Conservation (phyloP, 1,140 invertebrate species). For the Berghia stephanieae region DNA sequence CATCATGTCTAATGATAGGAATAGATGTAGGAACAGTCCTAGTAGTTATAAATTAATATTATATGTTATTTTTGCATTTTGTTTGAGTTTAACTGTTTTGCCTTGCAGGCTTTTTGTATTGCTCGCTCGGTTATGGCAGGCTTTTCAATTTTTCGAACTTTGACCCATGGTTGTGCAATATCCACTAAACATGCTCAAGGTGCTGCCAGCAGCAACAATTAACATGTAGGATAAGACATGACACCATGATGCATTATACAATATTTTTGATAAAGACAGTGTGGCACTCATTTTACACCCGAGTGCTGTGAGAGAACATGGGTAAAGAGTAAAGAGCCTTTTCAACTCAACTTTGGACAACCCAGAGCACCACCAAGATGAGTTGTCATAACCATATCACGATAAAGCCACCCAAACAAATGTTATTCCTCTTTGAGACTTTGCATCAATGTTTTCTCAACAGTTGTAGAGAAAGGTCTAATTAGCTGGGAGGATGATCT, state of each 20-base stretch:
- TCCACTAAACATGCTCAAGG: conserved; percentile 51
- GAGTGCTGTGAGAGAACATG: neutral
- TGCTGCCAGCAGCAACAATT: conserved; percentile 43
- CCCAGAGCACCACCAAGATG: neutral
- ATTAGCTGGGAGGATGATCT: conserved; percentile 58
- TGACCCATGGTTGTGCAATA: neutral
- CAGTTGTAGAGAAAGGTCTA: conserved; percentile 59
- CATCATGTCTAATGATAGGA: too few species aligned
- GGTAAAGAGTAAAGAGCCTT: neutral
- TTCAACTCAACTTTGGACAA: neutral
- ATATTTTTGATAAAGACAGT: conserved; percentile 40
- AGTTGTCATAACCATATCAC: neutral
- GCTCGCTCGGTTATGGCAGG: neutral
- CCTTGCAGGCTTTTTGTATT: neutral
- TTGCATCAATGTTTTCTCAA: conserved; percentile 29
- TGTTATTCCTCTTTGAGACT: neutral
- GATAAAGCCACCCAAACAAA: neutral
- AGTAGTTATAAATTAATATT: neutral
- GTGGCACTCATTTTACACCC: neutral
- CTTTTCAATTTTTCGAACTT: too few species aligned
- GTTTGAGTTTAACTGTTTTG: neutral
- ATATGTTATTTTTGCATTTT: neutral
- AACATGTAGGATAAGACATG: too few species aligned
- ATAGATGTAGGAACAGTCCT: neutral
- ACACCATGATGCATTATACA: conserved; percentile 49